Base-by-base conservation (phyloP, 2,113 vertebrate genomes). In the Tor tambroides region DNA sequence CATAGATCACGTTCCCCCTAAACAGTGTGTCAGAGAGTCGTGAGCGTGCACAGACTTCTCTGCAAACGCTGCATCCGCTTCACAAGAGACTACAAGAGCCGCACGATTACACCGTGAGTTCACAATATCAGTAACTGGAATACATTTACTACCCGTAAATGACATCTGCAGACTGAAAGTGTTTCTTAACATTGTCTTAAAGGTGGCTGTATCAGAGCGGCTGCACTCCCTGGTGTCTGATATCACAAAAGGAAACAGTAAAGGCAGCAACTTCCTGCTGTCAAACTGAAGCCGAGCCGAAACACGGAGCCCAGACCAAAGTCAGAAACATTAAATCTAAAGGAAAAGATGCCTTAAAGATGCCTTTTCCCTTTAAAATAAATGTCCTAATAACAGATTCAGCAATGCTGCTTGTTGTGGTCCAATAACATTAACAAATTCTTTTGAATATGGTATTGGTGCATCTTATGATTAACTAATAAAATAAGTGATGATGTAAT, bases 191-290 rank as follows among this genome's bases (percentile, higher is more conserved):
- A 4, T 28, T 59, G 65, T 83, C 32, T 63, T 76, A 21, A 91
- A 98, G 97, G 97, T 98, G 61, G 97, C 96, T 0, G 19, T 98
- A 89, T 98, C 97, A 0, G 94, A 96, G 88, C 93, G 89, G 88
- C 95, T 98, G 28, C 92, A 91, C 76, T 54, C 12, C 9, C 92
- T 98, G 76, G 92, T 96, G 10, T 32, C 51, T 0, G 88, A 93
- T 80, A 92, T 96, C 35, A 87, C 51, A 14, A 89, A 46, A 89
- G 91, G 90, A 87, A 91, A 87, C 84, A 51, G 88, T 87, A 89
- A 80, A 81, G 23, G 89, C 78, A 91, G 80, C 76, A 90, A 89
- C 88, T 92, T 94, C 38, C 85, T 94, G 4, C 80, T 93, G 9
- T 90, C 87, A 28, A 94, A 91, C 90, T 94, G 79, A 92, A 81